Evolutionary conservation across 2,797 vertebrate species (phyloP), one percentile per base, ranked within the genome.

Genomic region (Pangasius larnaudii): DNA sequence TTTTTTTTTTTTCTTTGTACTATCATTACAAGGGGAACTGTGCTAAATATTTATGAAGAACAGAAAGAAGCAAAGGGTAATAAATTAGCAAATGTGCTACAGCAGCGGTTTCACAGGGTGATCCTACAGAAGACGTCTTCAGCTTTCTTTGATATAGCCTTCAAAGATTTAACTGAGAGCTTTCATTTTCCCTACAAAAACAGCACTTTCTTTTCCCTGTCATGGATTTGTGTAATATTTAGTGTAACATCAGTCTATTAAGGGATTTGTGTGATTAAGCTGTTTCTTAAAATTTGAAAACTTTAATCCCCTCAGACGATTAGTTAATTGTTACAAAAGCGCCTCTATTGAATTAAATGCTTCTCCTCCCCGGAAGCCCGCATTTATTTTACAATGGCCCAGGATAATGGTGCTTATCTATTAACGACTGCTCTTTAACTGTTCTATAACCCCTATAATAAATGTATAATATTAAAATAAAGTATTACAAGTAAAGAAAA

Each of bases 101-200:
- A 83, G 58, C 27, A 75, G 71, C 71, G n/a, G 71, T 74, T 77
- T 84, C 72, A 63, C 74, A 63, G 24, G 30, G 56, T 7, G 53
- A 36, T 59, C 3, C 19, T 27, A 36, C 61, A 69, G 58, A 84
- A 18, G 5, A 63, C 11, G 83, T 86, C 53, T 61, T 77, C 65
- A 14, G 67, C 88, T 71, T 85, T 67, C 42, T 75, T 91, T 93
- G 91, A 91, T 90, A 85, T 83, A 84, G 56, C 75, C 90, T 93
- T 94, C 93, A 93, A 92, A 93, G 91, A 59, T 82, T 46, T 71
- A 39, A 30, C 58, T 33, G 39, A 79, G 84, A 78, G 84, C 72
- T 53, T 79, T 87, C 78, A 65, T 53, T 56, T 86, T 59, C 30
- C 90, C 88, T 90, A 90, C 87, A 92, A 91, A 94, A 87, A 71